Base-by-base conservation (phyloP, 2,888 invertebrate species). In the Neoitamus cyanurus region DNA sequence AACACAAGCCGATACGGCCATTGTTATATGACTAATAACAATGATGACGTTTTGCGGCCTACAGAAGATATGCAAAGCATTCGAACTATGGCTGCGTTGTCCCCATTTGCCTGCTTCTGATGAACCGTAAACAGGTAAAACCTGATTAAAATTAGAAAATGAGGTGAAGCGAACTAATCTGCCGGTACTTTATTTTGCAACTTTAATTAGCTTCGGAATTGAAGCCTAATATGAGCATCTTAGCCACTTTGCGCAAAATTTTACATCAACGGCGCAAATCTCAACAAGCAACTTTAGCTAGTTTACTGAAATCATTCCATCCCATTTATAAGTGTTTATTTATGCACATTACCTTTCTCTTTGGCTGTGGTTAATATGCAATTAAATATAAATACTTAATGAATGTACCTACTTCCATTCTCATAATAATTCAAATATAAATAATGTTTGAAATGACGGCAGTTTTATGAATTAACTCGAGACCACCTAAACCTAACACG, bases 1-100 rank as follows among this genome's bases (percentile, higher is more conserved):
- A 58, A 25, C 31, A 58, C 34, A 31, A 31, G 31, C 78, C n/a
- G 31, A 80, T 80, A 48, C 78, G 78, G 78, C 58, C 78, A 80
- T 80, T 80, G 58, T 80, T 80, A 58, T 80, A 80, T 80, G 48
- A 34, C 58, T 80, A 80, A 48, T 80, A 58, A 48, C 58, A 34
- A 80, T 58, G 48, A 58, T 25, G 7, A 15, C 9, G 78, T n/a
- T 58, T 37, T 75, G 34, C n/a, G 77, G 77, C 46, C 46, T 77
- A 77, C 31, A 30, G 48, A 48, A 58, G 48, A 25, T 58, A 58
- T 80, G 20, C 13, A 15, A 58, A 48, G 15, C 31, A 31, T 58
- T 75, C 46, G 75, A 34, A 42, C 37, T 46, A 75, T 75, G 20
- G 28, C 58, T 80, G 15, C 11, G 30, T n/a, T 80, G 31, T 58